Base-by-base conservation (phyloP, 2,113 vertebrate species). In the Scortum barcoo region DNA sequence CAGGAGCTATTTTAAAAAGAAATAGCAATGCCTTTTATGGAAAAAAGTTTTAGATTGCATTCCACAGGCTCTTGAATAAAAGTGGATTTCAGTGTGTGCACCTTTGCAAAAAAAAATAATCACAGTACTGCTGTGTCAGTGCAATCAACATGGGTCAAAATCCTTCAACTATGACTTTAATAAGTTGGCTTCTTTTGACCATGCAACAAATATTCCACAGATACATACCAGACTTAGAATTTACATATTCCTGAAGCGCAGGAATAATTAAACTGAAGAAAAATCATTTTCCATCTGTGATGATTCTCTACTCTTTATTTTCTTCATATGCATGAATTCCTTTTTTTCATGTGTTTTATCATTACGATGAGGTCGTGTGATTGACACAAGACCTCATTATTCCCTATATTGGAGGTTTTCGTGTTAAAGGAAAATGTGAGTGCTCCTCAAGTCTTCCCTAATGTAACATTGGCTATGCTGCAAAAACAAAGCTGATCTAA, bases 1-100 rank as follows among this genome's bases (percentile, higher is more conserved):
- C 53, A 61, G 61, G 22, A 68, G 72, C 20, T 24, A 69, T 76
- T 70, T n/a, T 50, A 57, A 86, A 80, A 67, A 81, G 72, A 46
- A 60, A 80, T 4, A 62, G 22, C 14, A 11, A 57, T 22, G n/a
- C 26, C 42, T 75, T 65, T 80, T 33, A 50, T 46, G 3, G n/a
- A 30, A 68, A 40, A 51, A 8, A 36, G 2, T 48, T 61, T 76
- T 2, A 46, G 17, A 78, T 60, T 65, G 19, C 19, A 51, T 65
- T 71, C 26, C 62, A 63, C 48, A 46, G 61, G 16, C 58, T 73
- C 50, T 56, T 44, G 51, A 79, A 72, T 67, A 48, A 61, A 54
- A 14, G 65, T 66, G 30, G 16, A 14, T 69, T 77, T 62, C 28
- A 48, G 46, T 48, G 14, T 56, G 24, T 14, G 19, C 72, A 40